Evolutionary conservation across 2,888 invertebrate species (phyloP), one percentile per base, ranked within the genome.

Genomic region (Neria commutata): DNA sequence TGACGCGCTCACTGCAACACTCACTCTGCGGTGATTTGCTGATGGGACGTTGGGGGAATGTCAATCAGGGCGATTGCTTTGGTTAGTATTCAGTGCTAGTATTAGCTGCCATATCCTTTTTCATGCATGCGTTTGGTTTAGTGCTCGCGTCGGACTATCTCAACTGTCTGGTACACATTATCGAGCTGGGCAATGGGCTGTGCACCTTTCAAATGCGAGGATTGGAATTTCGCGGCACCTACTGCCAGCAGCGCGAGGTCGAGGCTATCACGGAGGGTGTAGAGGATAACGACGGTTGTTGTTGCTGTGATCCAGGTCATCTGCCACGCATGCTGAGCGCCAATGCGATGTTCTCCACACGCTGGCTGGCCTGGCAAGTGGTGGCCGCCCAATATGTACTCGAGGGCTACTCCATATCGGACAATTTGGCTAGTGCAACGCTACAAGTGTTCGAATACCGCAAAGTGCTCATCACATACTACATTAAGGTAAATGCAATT

Each of bases 151-250:
- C 97, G 0, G 98, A 98, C 83, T 98, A 98, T 81, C 86, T 99
- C 29, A 99, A 99, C 83, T 99, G 98, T 76, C 84, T 99, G 61
- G 97, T 99, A 3, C 99, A 99, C 78, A 91, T 99, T 45, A 92
- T 99, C 54, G 99, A 99, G 83, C 85, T 98, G 79, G 99, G 98
- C 17, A 99, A 99, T 77, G 98, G 99, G 0, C 85, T 98, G 60
- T 95, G 98, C 11, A 99, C 98, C 0, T 99, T 99, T 83, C 99
- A 99, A 84, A 88, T 99, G 83, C 86, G 99, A 50, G 99, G 99
- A 0, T 84, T 99, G 11, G 99, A 99, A 83, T 99, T 99, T 83
- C 86, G 98, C 48, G 98, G 99, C 23, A 99, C 99, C 0, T 99
- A 99, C 81, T 99, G 99, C 78, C 99, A 99, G 81, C 99, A 99